Evolutionary conservation across 2,113 vertebrate genomes (phyloP).

Genomic region (Mystacornis crossleyi): DNA sequence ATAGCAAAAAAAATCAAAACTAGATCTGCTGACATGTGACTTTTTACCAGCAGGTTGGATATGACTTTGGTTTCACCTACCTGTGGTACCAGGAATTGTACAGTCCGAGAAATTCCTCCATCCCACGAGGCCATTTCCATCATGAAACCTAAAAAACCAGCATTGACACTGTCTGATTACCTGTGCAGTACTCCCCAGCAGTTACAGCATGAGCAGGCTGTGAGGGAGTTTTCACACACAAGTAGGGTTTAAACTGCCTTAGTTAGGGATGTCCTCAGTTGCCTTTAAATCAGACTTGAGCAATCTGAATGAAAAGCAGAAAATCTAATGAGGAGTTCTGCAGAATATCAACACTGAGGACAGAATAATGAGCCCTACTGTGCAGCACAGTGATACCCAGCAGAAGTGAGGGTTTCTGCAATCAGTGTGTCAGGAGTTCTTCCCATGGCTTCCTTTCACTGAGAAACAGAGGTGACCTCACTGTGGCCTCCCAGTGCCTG

Average conservation of each 20-base stretch:
- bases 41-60: neutral
- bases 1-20: neutral
- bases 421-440: neutral
- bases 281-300: neutral
- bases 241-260: neutral
- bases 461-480: neutral
- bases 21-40: neutral
- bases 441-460: neutral
- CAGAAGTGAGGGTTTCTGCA: neutral
- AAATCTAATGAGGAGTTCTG: neutral
- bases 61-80: slow-evolving; percentile 66
- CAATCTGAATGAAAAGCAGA: neutral
- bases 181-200: neutral
- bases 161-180: neutral
- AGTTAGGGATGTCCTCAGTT: neutral
- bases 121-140: slow-evolving; percentile 99
- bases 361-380: neutral
- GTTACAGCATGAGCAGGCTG: neutral
- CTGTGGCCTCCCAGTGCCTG: rapidly evolving
- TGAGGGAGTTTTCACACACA: neutral
- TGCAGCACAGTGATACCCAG: neutral
- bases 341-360: neutral
- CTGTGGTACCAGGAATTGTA: slow-evolving; percentile 96
- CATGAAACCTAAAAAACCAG: slow-evolving; percentile 88
- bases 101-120: slow-evolving; percentile 94